Conservation (phyloP, 2,113 vertebrate genomes). For the Hippopotamus amphibius region DNA sequence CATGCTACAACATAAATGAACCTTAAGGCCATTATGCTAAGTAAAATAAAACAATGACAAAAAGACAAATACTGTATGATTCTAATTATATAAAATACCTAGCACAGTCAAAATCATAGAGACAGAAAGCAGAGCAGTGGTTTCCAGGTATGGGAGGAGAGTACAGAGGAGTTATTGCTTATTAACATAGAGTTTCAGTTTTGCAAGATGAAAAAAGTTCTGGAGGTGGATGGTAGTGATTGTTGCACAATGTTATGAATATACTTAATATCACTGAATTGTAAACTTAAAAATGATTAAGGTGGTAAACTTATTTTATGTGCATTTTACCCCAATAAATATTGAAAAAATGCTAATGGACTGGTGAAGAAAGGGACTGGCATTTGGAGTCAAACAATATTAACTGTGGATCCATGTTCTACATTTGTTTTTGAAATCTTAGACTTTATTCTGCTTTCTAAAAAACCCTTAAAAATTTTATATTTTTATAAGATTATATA, state of each 20-base stretch:
- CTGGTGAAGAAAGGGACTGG: background rate
- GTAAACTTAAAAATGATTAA: background rate
- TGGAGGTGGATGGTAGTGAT: background rate
- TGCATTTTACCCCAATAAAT: background rate
- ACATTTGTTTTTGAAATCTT: conserved; percentile 5
- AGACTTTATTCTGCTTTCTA: background rate
- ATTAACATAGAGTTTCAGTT: background rate
- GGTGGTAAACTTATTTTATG: background rate
- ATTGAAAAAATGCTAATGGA: background rate
- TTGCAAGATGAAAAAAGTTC: background rate
- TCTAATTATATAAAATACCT: background rate
- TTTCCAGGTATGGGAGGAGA: background rate
- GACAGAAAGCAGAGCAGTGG: background rate
- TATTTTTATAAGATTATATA: background rate
- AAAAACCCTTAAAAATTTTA: background rate
- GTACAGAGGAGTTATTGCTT: background rate
- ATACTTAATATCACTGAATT: background rate
- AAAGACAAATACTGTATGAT: background rate
- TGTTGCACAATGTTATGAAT: background rate
- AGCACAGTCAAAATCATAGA: background rate
- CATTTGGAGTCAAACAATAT: background rate
- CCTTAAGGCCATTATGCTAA: background rate
- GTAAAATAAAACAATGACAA: background rate
- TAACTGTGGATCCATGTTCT: background rate
- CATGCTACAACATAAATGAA: background rate